Base-by-base conservation (phyloP, 2,888 invertebrate genomes). In the Embidobia sp. region DNA sequence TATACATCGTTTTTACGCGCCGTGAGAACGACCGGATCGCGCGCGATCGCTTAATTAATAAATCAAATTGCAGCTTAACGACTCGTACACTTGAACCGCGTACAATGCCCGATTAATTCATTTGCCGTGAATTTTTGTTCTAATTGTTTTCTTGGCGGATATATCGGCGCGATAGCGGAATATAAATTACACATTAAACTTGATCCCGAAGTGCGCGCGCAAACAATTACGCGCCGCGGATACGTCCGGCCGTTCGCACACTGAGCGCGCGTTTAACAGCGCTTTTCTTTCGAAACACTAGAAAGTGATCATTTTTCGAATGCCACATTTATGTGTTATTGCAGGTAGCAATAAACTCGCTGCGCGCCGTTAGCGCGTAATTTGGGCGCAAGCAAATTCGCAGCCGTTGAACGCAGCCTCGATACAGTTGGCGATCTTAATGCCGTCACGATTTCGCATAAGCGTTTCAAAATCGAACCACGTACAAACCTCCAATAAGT, bases 211-310 rank as follows among this genome's bases (percentile, higher is more conserved):
- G 18, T 13, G 18, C 51, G 35, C 42, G 19, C 11, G 55, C 66
- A n/a, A n/a, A n/a, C n/a, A 64, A 57, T 57, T 59, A 59, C 35
- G 51, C 44, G 22, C 7, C n/a, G 31, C 53, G 42, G 57, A 37
- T 35, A 66, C n/a, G 48, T 46, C 18, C 22, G 15, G 15, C 10
- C 42, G 33, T 55, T 48, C 40, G 37, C 55, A 33, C 40, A 13
- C 31, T 48, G 26, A 8, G 22, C 16, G 19, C 51, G 4, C n/a
- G 42, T 46, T 66, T 55, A 67, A 37, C 19, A 63, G 61, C 74
- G 67, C 67, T 75, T n/a, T n/a, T 75, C 75, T 75, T 75, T 75
- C 67, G 74, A 75, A 61, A 75, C 67, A 63, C 55, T 75, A 75
- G 75, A 67, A 75, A 75, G 75, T 75, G 48, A 55, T 67, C 75